Evolutionary conservation across 1,140 invertebrate genomes (phyloP), one percentile per base, ranked within the genome.

Genomic region (Leucophenga varia): DNA sequence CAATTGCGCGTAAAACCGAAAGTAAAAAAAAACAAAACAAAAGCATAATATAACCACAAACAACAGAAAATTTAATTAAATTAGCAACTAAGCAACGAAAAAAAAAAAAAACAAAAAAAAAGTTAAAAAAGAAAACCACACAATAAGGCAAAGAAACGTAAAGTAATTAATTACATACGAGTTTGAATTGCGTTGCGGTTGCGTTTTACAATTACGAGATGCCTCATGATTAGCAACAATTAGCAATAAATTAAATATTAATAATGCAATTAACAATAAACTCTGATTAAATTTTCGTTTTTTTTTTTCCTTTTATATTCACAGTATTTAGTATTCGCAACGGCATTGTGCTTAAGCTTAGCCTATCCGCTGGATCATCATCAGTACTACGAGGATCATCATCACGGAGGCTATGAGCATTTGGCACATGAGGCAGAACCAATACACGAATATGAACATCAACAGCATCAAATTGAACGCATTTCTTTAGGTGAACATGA

Each of bases 321-420:
- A 10, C 52, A 74, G 72, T 74, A 65, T 60, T 54, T 74, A 43
- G 67, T 74, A 54, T 74, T 74, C 36, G 69, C 72, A 34, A 74
- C 71, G 43, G 68, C 56, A 31, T 25, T 74, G 12, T 74, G 71
- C 51, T 50, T 74, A 30, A 61, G 64, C 35, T 54, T 74, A 28
- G 72, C 72, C 43, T 72, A 69, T 59, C 72, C 72, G 22, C 30
- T 74, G 52, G 69, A 72, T 14, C 61, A 72, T 49, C 59, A 74
- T 42, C 32, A 35, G 8, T 69, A 70, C 32, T 70, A 73, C 32
- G 67, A 73, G 43, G 59, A 60, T 21, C 57, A 57, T 28, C 59
- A 70, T 25, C n/a, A n/a, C n/a, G 65, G 40, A 8, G 43, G 61
- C 21, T 70, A 71, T 20, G 70, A 73, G 40, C 58, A 65, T 16